These are phyloP conservation scores for Falco punctatus DNA, from an alignment of 2,113 vertebrate species.

Conservation along the genomic window DNA sequence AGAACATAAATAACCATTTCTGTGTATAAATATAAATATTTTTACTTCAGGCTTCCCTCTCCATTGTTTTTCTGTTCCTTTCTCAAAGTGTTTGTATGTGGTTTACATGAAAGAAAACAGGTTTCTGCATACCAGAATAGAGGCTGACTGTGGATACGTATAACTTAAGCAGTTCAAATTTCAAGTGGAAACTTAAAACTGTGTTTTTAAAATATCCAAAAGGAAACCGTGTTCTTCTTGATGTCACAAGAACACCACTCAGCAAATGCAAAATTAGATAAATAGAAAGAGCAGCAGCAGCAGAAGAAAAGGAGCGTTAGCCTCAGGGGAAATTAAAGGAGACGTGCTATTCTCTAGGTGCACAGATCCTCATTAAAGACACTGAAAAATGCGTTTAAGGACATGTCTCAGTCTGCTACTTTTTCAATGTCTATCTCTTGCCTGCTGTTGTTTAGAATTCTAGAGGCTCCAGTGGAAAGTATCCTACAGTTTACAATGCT, in stretches of 20 bases:
- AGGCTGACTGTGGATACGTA: neutral
- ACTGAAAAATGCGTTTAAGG: neutral
- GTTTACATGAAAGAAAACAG: neutral
- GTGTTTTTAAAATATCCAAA: neutral
- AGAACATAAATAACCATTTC: neutral
- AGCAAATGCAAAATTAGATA: neutral
- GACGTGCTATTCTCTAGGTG: neutral
- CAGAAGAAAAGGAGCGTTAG: neutral
- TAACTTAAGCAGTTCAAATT: neutral
- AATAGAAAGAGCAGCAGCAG: neutral
- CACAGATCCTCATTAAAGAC: constrained; percentile 10
- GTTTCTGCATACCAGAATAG: neutral
- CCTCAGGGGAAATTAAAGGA: constrained; percentile 2
- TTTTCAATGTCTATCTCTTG: neutral
- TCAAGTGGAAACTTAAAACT: neutral
- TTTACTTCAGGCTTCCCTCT: neutral
- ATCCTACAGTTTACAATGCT: neutral
- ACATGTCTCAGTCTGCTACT: neutral
- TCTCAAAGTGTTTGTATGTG: neutral
- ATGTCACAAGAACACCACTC: neutral
- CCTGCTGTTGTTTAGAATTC: neutral
- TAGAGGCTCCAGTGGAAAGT: neutral
- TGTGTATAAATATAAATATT: neutral
- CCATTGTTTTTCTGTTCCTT: neutral
- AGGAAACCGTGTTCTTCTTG: neutral